Percentiles rank a stretch among this genome's conserved stretches.
phyloP scores from a whole-genome alignment of 2,888 invertebrate genomes.

The Onthophagus sagittarius region DNA sequence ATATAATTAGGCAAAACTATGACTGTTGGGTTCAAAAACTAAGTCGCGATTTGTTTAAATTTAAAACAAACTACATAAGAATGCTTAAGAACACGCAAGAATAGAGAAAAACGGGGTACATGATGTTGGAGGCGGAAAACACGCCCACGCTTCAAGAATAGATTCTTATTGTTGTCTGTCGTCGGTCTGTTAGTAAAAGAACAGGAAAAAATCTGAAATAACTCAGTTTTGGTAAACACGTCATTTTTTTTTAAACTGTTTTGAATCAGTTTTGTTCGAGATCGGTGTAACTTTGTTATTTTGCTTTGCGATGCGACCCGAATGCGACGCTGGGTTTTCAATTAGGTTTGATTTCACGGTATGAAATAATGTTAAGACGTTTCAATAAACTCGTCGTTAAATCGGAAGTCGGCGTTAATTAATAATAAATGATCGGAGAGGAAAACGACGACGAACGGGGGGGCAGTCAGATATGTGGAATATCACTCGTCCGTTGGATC shows the following conservation, averaged over 20 bases:
- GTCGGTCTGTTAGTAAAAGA: background rate
- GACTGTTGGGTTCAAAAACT: background rate
- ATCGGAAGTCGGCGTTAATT: background rate
- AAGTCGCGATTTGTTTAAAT: background rate
- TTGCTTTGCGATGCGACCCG: background rate
- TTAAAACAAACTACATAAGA: too few relatives aligned
- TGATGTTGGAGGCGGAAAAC: background rate
- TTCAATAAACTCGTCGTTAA: background rate
- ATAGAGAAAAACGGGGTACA: background rate
- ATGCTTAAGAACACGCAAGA: too few relatives aligned
- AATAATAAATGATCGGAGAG: background rate
- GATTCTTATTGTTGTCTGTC: background rate
- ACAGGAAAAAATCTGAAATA: background rate
- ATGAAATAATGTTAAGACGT: background rate
- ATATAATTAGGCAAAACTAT: background rate
- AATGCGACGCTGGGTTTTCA: background rate
- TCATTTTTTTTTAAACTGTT: background rate
- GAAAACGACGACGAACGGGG: background rate
- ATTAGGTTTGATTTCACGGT: background rate
- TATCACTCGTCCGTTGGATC: background rate
- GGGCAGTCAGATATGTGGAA: background rate
- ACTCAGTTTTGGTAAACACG: background rate
- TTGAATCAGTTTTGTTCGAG: too few relatives aligned
- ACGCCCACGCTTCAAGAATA: background rate
- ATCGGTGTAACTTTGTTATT: too few relatives aligned